Evolutionary conservation across 1,140 invertebrate genomes (phyloP).

Genomic region (Ephestia elutella): DNA sequence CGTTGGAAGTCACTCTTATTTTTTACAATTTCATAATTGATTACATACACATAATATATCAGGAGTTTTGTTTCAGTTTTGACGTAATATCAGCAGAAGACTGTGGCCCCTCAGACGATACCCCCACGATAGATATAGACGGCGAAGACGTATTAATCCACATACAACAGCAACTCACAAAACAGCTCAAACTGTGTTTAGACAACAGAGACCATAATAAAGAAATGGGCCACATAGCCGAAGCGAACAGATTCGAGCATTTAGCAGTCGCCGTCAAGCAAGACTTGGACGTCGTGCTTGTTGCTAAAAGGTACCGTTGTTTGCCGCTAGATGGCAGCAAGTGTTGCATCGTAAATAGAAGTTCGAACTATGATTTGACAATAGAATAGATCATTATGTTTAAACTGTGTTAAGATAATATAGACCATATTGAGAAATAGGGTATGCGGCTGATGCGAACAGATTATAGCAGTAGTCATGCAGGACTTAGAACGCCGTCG

Average conservation of each 20-base stretch:
- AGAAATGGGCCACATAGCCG: slow-evolving; percentile 93
- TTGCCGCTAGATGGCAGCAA: background rate
- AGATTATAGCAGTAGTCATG: too few relatives aligned
- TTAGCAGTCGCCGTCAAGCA: slow-evolving; percentile 88
- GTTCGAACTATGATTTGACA: too few relatives aligned
- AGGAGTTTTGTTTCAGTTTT: slow-evolving; percentile 70
- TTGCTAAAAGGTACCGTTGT: slow-evolving; percentile 75
- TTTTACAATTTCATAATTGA: too few relatives aligned
- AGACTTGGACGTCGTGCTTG: slow-evolving; percentile 90
- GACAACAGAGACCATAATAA: slow-evolving; percentile 92
- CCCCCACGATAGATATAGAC: slow-evolving; percentile 50
- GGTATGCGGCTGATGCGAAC: too few relatives aligned
- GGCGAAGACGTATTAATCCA: slow-evolving; percentile 72
- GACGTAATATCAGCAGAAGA: slow-evolving; percentile 83
- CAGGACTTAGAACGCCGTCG: too few relatives aligned
- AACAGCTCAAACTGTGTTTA: slow-evolving; percentile 89
- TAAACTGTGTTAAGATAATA: too few relatives aligned
- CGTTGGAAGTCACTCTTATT: too few relatives aligned
- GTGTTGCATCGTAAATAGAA: background rate
- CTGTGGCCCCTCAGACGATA: slow-evolving; percentile 79
- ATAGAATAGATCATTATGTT: too few relatives aligned
- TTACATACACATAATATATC: background rate
- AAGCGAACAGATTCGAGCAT: slow-evolving; percentile 92
- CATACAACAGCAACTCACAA: slow-evolving; percentile 88
- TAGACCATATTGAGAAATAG: too few relatives aligned